These are phyloP conservation scores for Xerus rutilus DNA, from an alignment of 2,797 vertebrate genomes.

Conservation along the genomic window DNA sequence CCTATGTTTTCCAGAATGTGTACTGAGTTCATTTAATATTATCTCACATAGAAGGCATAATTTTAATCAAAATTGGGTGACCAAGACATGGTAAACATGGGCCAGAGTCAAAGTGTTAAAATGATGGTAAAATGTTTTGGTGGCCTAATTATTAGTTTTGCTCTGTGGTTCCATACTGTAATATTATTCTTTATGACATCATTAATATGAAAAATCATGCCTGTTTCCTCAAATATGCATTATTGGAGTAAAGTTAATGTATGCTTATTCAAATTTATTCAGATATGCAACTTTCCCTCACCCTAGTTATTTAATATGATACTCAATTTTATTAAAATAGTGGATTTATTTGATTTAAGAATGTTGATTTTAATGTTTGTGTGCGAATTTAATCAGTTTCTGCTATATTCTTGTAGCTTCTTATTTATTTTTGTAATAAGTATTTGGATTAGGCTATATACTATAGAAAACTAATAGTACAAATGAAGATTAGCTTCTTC, in stretches of 20 bases:
- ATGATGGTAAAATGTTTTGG: conserved; percentile 14
- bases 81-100: background rate
- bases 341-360: conserved; percentile 18
- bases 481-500: conserved; percentile 9
- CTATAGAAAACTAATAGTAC: background rate
- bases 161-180: background rate
- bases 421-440: conserved; percentile 19
- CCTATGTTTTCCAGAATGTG: background rate
- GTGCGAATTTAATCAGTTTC: background rate
- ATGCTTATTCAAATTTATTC: conserved; percentile 37
- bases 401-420: background rate
- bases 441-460: background rate
- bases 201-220: conserved; percentile 5
- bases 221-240: conserved; percentile 13
- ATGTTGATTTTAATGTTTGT: background rate
- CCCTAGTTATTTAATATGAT: conserved; percentile 6
- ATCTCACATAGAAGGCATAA: background rate
- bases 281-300: background rate
- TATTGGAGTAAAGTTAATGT: background rate
- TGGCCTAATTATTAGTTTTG: background rate
- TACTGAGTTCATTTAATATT: background rate
- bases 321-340: background rate
- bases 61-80: conserved; percentile 44
- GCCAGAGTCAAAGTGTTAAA: background rate
- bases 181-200: background rate